phyloP scores from a whole-genome alignment of 1,140 invertebrate genomes.

The Camponotus vicinus region DNA sequence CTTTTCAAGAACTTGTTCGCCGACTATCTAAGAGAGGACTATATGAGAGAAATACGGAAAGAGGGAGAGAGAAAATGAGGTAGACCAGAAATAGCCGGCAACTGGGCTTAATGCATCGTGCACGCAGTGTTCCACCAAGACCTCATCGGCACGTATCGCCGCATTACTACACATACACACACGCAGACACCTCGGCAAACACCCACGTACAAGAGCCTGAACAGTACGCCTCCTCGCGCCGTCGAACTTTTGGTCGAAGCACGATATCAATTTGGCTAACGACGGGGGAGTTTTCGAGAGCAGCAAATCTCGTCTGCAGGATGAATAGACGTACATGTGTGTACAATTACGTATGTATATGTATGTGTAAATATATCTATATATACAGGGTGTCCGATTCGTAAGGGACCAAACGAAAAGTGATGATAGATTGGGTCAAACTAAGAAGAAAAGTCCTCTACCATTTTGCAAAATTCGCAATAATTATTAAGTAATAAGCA shows the following conservation, averaged over 20 bases:
- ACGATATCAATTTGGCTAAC: conserved; percentile 75
- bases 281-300: conserved; percentile 59
- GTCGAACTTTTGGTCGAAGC: conserved; percentile 64
- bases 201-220: background rate
- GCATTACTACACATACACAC: background rate
- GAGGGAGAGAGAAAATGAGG: too few species aligned
- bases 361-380: background rate
- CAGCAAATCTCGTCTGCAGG: conserved; percentile 7
- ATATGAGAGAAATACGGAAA: too few species aligned
- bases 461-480: too few species aligned
- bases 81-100: too few species aligned
- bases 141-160: conserved; percentile 14
- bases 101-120: conserved; percentile 26
- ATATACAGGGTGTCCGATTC: too few species aligned
- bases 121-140: background rate
- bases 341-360: background rate
- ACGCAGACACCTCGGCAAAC: too few species aligned
- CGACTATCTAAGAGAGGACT: conserved; percentile 1
- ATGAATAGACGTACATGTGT: conserved; percentile 22
- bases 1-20: conserved; percentile 9
- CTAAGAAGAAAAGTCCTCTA: too few species aligned
- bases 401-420: too few species aligned
- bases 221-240: background rate
- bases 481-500: too few species aligned
- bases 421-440: too few species aligned